A percentile compares a stretch with the other conserved stretches of the same genome.
phyloP scores from a whole-genome alignment of 1,140 invertebrate genomes.

The Pollicipes pollicipes region DNA sequence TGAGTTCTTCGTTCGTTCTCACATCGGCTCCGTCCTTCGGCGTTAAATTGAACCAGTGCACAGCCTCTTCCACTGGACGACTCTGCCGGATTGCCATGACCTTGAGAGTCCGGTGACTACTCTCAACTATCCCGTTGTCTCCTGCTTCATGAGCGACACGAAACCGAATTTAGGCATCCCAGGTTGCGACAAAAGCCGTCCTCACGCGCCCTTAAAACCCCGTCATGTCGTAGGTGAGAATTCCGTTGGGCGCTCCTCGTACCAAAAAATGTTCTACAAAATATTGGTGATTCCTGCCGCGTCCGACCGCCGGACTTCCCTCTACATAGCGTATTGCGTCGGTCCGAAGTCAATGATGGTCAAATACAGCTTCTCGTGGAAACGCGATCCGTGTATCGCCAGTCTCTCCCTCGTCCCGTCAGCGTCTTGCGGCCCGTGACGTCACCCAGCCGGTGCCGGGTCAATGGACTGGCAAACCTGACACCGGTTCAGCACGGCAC shows the following conservation, averaged over 20 bases:
- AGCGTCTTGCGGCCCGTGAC: not conserved
- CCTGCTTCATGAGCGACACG: no score
- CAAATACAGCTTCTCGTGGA: not conserved
- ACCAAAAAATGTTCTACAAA: constrained; percentile 6
- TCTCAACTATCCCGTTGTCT: no score
- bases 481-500: not conserved
- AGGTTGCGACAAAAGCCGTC: not conserved
- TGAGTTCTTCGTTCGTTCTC: no score
- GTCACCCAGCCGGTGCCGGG: not conserved
- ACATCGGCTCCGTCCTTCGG: no score
- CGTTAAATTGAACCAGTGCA: no score
- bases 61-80: no score
- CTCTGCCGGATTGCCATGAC: no score
- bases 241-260: constrained; percentile 1
- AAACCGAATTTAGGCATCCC: no score
- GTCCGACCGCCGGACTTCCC: not conserved
- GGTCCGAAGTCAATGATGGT: constrained; percentile 9
- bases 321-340: constrained; percentile 7
- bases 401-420: not conserved
- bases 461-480: not conserved
- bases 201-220: not conserved
- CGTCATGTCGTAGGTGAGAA: constrained; percentile 6
- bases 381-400: not conserved
- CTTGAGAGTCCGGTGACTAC: no score
- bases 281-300: not conserved